Evolutionary conservation across 2,113 vertebrate genomes (phyloP).

Genomic region (Corydoras sp.): DNA sequence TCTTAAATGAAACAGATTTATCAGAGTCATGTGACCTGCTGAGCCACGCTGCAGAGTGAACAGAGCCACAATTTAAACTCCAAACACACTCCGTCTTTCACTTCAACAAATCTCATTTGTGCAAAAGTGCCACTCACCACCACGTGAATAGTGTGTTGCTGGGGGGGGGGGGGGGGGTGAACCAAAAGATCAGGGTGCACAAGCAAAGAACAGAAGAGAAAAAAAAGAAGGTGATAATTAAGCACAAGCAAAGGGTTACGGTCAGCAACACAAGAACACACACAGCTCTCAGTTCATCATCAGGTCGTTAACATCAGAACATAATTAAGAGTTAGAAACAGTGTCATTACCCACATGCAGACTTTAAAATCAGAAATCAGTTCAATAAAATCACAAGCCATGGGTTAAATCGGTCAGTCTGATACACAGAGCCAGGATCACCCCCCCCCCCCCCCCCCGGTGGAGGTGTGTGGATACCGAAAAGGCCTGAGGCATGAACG

Average conservation of each 20-base stretch:
- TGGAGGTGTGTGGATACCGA: slow-evolving; percentile 72
- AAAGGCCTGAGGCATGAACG: slow-evolving; percentile 91
- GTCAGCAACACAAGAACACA: no score
- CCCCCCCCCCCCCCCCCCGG: background rate
- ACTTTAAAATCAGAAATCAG: no score
- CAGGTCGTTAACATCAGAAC: no score
- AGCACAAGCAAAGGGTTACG: slow-evolving; percentile 45
- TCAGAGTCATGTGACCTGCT: no score
- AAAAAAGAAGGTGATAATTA: slow-evolving; percentile 60
- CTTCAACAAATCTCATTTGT: slow-evolving; percentile 47
- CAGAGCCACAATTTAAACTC: background rate
- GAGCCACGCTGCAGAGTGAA: background rate
- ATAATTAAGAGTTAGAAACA: no score
- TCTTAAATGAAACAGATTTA: no score
- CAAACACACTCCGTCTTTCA: slow-evolving; percentile 27
- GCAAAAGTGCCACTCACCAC: slow-evolving; percentile 89
- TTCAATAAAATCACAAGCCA: no score
- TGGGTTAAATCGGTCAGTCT: no score
- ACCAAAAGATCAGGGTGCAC: slow-evolving; percentile 85
- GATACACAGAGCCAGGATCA: no score
- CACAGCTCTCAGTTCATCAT: background rate
- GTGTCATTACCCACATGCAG: no score
- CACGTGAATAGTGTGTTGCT: slow-evolving; percentile 99
- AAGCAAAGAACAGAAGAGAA: slow-evolving; percentile 77
- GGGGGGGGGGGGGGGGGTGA: slow-evolving; percentile 64